phyloP scores from a whole-genome alignment of 2,888 invertebrate species.

The Leptopilina syphax region DNA sequence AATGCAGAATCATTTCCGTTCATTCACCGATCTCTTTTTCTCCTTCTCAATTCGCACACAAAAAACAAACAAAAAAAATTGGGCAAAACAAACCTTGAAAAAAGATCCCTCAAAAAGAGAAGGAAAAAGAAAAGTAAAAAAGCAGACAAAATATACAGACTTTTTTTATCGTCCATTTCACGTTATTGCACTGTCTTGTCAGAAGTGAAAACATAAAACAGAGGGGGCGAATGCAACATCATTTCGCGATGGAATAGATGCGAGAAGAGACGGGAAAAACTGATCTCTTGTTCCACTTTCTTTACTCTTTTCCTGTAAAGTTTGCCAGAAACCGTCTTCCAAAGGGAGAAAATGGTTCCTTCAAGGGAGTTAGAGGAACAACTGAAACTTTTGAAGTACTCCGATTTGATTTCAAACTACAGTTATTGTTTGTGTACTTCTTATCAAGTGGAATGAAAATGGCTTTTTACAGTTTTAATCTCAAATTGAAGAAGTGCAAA shows the following conservation, averaged over 20 bases:
- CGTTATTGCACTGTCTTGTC: conserved; percentile 26
- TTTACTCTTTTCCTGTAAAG: conserved; percentile 15
- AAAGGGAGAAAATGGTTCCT: conserved; percentile 24
- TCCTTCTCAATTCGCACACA: background rate
- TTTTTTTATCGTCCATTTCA: conserved; percentile 23
- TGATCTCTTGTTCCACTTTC: conserved; percentile 30
- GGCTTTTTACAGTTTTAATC: conserved; percentile 21
- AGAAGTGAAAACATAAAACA: conserved; percentile 30
- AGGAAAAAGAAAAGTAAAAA: background rate
- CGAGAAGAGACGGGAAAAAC: background rate
- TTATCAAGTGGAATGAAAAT: background rate
- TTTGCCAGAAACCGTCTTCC: conserved; percentile 11
- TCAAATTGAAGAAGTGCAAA: background rate
- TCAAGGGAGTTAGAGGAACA: conserved; percentile 7
- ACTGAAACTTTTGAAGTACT: conserved; percentile 24
- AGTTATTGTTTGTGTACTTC: conserved; percentile 25
- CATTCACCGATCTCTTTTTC: conserved; percentile 20
- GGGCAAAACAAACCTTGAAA: too few relatives aligned
- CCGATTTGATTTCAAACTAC: conserved; percentile 22
- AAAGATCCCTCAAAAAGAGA: background rate
- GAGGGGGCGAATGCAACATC: background rate
- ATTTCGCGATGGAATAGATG: conserved; percentile 26
- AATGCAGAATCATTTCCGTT: conserved; percentile 29
- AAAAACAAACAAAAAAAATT: background rate
- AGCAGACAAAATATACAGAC: conserved; percentile 4